Percentiles rank a stretch among this genome's conserved stretches.
phyloP scores from a whole-genome alignment of 2,797 vertebrate species.

The Crypturellus tataupa region DNA sequence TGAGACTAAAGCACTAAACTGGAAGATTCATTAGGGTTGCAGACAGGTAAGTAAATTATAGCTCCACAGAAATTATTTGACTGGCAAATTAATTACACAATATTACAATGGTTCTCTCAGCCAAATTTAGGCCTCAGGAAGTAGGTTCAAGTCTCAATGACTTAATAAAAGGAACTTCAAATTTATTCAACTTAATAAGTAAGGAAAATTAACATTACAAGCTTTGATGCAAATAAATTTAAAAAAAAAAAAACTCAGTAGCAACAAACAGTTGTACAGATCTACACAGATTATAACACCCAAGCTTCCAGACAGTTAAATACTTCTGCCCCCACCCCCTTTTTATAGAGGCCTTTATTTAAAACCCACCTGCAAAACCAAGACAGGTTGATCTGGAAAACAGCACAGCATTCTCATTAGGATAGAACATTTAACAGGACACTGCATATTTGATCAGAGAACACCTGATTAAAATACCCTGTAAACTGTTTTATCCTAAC shows the following conservation, averaged over 20 bases:
- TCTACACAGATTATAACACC: not conserved
- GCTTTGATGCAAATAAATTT: not conserved
- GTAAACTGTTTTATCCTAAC: not conserved
- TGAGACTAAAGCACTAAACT: not conserved
- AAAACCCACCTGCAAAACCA: not conserved
- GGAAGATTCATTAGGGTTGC: slow-evolving; percentile 24
- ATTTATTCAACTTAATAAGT: slow-evolving; percentile 25
- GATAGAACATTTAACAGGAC: not conserved
- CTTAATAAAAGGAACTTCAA: slow-evolving; percentile 40
- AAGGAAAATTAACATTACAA: not conserved
- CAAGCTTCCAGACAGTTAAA: not conserved
- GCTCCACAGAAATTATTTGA: slow-evolving; percentile 59
- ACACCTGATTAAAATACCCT: not conserved
- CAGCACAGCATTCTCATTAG: not conserved
- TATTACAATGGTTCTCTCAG: slow-evolving; percentile 24
- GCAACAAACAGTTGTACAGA: not conserved
- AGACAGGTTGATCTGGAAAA: not conserved
- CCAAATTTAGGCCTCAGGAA: slow-evolving; percentile 31
- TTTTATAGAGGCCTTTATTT: not conserved
- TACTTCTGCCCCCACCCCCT: not conserved
- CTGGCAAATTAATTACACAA: slow-evolving; percentile 61
- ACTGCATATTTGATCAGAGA: not conserved
- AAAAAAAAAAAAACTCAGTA: not conserved
- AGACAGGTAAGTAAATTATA: slow-evolving; percentile 47
- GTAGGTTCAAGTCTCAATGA: slow-evolving; percentile 34